A percentile compares a stretch with the other conserved stretches of the same genome.
These are phyloP conservation scores for Platorchestia sp. DNA, from an alignment of 1,140 invertebrate genomes.

Conservation along the genomic window DNA sequence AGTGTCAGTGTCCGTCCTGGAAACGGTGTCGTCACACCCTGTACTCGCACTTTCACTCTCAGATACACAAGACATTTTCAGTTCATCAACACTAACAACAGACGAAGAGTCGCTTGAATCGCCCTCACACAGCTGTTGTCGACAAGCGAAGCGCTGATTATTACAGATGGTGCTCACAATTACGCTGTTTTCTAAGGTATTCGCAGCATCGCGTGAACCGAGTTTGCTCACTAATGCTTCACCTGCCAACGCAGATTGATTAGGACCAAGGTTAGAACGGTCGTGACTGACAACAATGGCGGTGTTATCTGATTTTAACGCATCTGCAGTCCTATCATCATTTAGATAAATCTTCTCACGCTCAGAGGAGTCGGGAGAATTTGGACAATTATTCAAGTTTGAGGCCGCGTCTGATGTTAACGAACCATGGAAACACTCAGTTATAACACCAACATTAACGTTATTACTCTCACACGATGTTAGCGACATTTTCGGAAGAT, in stretches of 20 bases:
- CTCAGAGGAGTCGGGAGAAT: neutral
- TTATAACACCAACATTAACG: neutral
- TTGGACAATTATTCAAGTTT: neutral
- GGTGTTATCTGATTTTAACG: neutral
- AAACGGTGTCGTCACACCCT: neutral
- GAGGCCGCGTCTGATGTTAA: neutral
- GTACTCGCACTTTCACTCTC: neutral
- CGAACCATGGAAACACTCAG: neutral
- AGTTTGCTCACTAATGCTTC: neutral
- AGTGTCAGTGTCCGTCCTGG: neutral
- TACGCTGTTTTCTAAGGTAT: neutral
- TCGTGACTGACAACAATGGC: neutral
- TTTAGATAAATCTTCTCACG: neutral
- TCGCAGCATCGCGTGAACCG: neutral
- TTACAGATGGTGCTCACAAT: neutral
- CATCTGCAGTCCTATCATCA: neutral
- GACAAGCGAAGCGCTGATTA: neutral
- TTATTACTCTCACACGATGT: neutral
- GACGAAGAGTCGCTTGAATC: constrained; percentile 13
- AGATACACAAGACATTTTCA: neutral
- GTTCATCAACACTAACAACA: neutral
- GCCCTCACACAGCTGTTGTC: neutral
- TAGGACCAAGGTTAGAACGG: neutral
- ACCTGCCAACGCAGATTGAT: neutral
- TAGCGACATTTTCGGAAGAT: neutral